Percentiles rank a stretch among this genome's conserved stretches.
These are phyloP conservation scores for Camponotus fellah DNA, from an alignment of 2,888 invertebrate genomes.

Conservation along the genomic window DNA sequence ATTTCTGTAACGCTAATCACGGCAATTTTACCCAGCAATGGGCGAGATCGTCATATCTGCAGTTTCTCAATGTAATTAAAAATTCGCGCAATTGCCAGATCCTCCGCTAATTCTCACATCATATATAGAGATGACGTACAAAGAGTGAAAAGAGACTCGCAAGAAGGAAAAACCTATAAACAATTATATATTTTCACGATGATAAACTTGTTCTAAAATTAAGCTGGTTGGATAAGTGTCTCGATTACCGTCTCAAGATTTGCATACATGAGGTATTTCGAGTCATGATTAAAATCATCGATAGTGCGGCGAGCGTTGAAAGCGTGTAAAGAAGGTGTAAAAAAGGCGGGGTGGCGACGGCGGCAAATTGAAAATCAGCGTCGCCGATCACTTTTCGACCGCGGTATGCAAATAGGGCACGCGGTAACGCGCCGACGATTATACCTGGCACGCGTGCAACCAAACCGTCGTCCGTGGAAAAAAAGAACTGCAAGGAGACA, in stretches of 20 bases:
- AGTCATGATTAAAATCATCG: not conserved
- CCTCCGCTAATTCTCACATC: conserved; percentile 49
- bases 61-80: conserved; percentile 67
- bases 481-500: conserved; percentile 65
- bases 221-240: not conserved
- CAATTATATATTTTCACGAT: not conserved
- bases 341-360: conserved; percentile 66
- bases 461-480: conserved; percentile 65
- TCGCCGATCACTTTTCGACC: conserved; percentile 75
- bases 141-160: not conserved
- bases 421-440: conserved; percentile 83
- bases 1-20: conserved; percentile 68
- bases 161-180: not conserved
- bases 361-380: conserved; percentile 75
- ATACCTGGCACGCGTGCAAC: conserved; percentile 74
- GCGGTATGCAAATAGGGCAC: conserved; percentile 83
- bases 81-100: conserved; percentile 68
- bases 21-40: conserved; percentile 58
- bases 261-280: not conserved
- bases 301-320: conserved; percentile 36
- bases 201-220: not conserved
- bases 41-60: conserved; percentile 50
- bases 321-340: conserved; percentile 44
- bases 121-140: not conserved
- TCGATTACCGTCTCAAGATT: not conserved